Evolutionary conservation across 2,113 vertebrate genomes (phyloP).

Genomic region (Antechinus flavipes): DNA sequence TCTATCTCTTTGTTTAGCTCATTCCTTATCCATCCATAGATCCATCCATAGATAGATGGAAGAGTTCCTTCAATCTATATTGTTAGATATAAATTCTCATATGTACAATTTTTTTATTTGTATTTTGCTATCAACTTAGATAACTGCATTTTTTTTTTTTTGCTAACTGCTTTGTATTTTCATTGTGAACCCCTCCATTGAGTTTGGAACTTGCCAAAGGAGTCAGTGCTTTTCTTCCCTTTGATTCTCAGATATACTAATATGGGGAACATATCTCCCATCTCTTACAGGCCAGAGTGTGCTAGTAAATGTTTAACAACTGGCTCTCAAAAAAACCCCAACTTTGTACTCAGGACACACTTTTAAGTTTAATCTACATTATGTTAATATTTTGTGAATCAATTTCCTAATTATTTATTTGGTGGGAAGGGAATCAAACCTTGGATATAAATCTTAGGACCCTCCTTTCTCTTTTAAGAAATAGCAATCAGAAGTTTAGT

Average conservation of each 20-base stretch:
- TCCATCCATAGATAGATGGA: too few relatives aligned
- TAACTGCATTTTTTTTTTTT: background rate
- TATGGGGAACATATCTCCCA: too few relatives aligned
- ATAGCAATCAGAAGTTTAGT: background rate
- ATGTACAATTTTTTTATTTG: background rate
- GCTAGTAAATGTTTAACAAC: too few relatives aligned
- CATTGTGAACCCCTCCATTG: background rate
- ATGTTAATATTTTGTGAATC: too few relatives aligned
- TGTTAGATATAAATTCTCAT: background rate
- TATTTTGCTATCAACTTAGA: background rate
- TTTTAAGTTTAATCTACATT: too few relatives aligned
- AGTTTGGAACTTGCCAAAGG: too few relatives aligned
- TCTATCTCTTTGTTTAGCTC: background rate
- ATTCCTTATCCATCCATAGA: too few relatives aligned
- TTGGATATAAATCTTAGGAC: background rate
- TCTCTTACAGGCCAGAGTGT: too few relatives aligned
- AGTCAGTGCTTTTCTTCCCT: too few relatives aligned
- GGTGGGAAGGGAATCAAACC: background rate
- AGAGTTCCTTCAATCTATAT: background rate
- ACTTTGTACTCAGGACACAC: too few relatives aligned
- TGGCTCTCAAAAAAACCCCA: too few relatives aligned
- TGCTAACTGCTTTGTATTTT: background rate
- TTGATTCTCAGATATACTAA: too few relatives aligned
- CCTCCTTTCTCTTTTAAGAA: background rate
- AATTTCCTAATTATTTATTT: background rate